These are phyloP conservation scores for Sphinx pinastri DNA, from an alignment of 2,888 invertebrate species.

Conservation along the genomic window DNA sequence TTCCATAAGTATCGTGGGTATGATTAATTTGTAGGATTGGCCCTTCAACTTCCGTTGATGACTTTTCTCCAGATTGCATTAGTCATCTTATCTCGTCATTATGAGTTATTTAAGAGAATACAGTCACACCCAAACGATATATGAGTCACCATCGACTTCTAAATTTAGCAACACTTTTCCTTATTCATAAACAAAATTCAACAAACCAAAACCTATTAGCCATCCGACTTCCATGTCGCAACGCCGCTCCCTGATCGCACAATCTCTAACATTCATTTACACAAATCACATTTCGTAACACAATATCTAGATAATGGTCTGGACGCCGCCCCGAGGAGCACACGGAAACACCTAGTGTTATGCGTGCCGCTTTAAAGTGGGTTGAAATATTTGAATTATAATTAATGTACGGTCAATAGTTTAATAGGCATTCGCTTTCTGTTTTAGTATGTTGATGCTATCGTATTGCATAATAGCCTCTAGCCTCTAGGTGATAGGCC, in stretches of 20 bases:
- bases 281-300: conserved; percentile 25
- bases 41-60: neutral
- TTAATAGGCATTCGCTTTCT: neutral
- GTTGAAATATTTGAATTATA: conserved; percentile 6
- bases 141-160: too few relatives aligned
- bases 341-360: neutral
- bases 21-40: neutral
- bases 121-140: too few relatives aligned
- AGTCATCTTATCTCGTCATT: neutral
- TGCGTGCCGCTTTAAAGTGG: neutral
- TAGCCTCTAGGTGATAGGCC: too few relatives aligned
- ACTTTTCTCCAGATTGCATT: neutral
- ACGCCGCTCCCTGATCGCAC: conserved; percentile 8
- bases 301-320: conserved; percentile 10
- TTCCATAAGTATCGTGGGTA: neutral
- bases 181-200: neutral
- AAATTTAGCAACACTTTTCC: neutral
- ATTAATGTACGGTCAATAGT: neutral
- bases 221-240: conserved; percentile 5
- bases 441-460: neutral
- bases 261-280: conserved; percentile 8
- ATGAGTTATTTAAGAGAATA: too few relatives aligned
- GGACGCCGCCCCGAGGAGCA: conserved; percentile 21
- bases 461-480: too few relatives aligned
- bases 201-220: neutral